These are phyloP conservation scores for Pseudomyrmex dendroicus DNA, from an alignment of 1,140 invertebrate genomes.

Conservation along the genomic window DNA sequence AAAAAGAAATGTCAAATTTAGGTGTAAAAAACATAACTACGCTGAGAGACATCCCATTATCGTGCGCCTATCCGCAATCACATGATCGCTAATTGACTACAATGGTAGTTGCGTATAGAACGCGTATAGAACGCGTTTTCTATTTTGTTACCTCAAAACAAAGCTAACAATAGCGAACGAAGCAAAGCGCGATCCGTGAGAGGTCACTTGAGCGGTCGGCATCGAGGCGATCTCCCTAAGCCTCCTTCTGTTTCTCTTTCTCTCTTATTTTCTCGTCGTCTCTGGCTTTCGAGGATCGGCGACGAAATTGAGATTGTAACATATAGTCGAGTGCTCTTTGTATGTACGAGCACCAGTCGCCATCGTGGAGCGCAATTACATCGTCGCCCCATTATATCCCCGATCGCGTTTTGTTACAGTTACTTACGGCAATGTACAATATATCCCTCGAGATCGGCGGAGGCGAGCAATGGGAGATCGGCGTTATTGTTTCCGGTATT, in stretches of 20 bases:
- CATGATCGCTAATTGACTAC: slow-evolving; percentile 82
- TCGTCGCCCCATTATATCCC: slow-evolving; percentile 71
- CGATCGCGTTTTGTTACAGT: slow-evolving; percentile 84
- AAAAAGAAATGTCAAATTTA: not conserved
- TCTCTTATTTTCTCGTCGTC: slow-evolving; percentile 20
- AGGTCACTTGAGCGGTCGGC: slow-evolving; percentile 73
- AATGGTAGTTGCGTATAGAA: slow-evolving; percentile 79
- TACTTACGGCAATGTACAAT: slow-evolving; percentile 59
- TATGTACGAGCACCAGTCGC: slow-evolving; percentile 56
- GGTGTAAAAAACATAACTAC: not conserved
- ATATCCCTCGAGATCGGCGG: not conserved
- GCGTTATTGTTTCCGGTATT: slow-evolving; percentile 61
- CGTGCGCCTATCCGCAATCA: not conserved
- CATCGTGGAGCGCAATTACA: slow-evolving; percentile 81
- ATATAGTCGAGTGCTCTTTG: slow-evolving; percentile 82
- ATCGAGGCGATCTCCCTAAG: not conserved
- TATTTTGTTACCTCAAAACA: slow-evolving; percentile 85
- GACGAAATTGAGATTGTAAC: slow-evolving; percentile 83
- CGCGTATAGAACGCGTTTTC: slow-evolving; percentile 82
- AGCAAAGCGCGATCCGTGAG: slow-evolving; percentile 74
- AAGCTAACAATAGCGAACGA: slow-evolving; percentile 80
- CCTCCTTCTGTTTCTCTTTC: slow-evolving; percentile 44
- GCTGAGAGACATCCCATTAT: not conserved
- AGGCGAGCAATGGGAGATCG: slow-evolving; percentile 17
- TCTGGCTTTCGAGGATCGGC: slow-evolving; percentile 74